Evolutionary conservation across 2,113 vertebrate species (phyloP), one percentile per base, ranked within the genome.

Genomic region (Ptychochromis oligacanthus): DNA sequence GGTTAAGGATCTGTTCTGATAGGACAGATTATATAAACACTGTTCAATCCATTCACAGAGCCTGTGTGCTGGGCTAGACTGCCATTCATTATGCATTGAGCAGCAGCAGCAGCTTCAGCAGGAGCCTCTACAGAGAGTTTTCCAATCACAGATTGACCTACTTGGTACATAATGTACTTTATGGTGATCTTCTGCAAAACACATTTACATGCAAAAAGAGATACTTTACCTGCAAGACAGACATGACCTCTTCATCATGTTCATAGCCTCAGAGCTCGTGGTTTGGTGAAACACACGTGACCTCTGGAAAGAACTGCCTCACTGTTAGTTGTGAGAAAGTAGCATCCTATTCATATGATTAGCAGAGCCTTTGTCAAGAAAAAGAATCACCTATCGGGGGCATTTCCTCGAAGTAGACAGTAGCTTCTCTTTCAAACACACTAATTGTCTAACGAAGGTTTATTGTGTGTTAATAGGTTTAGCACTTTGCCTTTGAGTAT

Each of bases 401-500:
- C 11, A 26, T 83, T 87, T 79, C 18, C 64, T 72, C 76, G 75
- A 81, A 56, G 26, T 56, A 54, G 67, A 43, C 52, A 26, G 59
- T 36, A 22, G 61, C 54, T 74, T 64, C 72, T 38, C 40, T 72
- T 80, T 80, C 55, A 54, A 54, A 43, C 43, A 75, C 62, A 57
- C 84, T 72, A 83, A 74, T 61, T 40, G 64, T 65, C 84, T 78
- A 80, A 85, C 82, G 54, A 54, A 86, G 87, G 64, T 93, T 93
- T 91, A 88, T 83, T 79, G 76, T 81, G 76, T 80, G 80, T 40
- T 94, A 93, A 92, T 91, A 81, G 91, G 86, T 91, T 91, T 91
- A 88, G 61, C 84, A 77, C 81, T 67, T 87, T 77, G 83, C 79
- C 80, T 89, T 79, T 52, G 80, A 86, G 79, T 94, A 92, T 95